Base-by-base conservation (phyloP, 2,797 vertebrate species). In the Danio jaintianensis region DNA sequence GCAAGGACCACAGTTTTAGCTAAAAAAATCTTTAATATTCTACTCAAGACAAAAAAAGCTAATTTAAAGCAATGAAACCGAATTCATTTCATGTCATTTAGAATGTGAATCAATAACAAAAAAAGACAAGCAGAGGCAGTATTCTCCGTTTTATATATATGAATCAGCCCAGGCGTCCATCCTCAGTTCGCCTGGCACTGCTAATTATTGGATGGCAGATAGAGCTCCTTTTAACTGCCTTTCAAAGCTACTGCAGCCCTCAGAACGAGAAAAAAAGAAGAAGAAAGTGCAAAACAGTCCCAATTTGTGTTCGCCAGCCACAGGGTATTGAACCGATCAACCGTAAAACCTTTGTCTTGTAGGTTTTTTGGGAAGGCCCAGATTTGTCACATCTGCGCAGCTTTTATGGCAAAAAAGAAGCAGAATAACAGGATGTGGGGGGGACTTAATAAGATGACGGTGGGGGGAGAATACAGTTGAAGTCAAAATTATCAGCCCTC, bases 181-280 rank as follows among this genome's bases (percentile, higher is more conserved):
- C 92, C 90, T 80, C 86, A 85, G 86, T 90, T 81, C 84, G 90
- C 91, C 89, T 88, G 89, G 91, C 89, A 70, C 89, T 83, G 90
- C 91, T 94, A 94, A 94, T 94, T 93, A 94, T 92, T 93, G 92
- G 91, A 93, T 93, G 90, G 92, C 88, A 91, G 90, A 93, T 91
- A 89, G 90, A 91, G 67, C 77, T 89, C 85, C 87, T 92, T 90
- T 91, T 89, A 86, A 88, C 75, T 83, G 86, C 20, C 82, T 90
- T 89, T 85, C 89, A 89, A 90, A 85, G 71, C 20, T 83, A 43
- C 63, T 58, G 79, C 81, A 83, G 38, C 71, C 56, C 48, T 56
- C 50, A 9, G 82, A 64, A 36, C 74, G 10, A 69, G 48, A 70
- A 84, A 69, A 81, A 67, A 73, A 68, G 73, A 64, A 66, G 79